Base-by-base conservation (phyloP, 2,888 invertebrate species). In the Schizaphis graminum region DNA sequence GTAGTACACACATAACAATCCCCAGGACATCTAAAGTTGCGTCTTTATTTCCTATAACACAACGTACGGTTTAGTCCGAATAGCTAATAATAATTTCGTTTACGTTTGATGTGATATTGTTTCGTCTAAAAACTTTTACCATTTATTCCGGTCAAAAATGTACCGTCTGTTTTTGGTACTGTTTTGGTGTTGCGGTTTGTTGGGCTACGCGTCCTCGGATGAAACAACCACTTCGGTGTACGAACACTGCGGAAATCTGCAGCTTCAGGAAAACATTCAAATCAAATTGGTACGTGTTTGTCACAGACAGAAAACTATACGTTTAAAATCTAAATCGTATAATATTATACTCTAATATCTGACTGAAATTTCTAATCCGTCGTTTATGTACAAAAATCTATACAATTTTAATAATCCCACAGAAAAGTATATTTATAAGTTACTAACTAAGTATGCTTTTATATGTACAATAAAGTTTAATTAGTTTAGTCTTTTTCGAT, bases 241-340 rank as follows among this genome's bases (percentile, higher is more conserved):
- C 49, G 93, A 89, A 61, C 90, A 90, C 28, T 94, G 93, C 49
- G 93, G 86, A 10, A 86, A 90, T 41, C 28, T 94, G 11, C 85
- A 49, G 10, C 41, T 49, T 2, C 93, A 94, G 21, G 90, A 86
- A 11, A 57, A 21, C 85, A 94, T 94, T n/a, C 57, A 86, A 41
- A 85, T 94, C 10, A 94, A 85, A 86, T 28, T 61, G 57, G 93
- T 94, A 94, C 41, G 93, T 89, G 41, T 41, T n/a, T 35, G 8
- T 26, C 11, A 8, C 35, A 89, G 26, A 41, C 7, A 24, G 41
- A 35, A 16, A 41, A 35, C 84, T 85, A 41, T n/a, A 21, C 77
- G 21, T 77, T 77, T 35, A 77, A 77, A 35, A 35, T 77, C 13
- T n/a, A 67, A 67, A 67, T n/a, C n/a, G 16, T 16, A n/a, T 1